Conservation (phyloP, 2,888 invertebrate genomes). For the Folsomia candida region DNA sequence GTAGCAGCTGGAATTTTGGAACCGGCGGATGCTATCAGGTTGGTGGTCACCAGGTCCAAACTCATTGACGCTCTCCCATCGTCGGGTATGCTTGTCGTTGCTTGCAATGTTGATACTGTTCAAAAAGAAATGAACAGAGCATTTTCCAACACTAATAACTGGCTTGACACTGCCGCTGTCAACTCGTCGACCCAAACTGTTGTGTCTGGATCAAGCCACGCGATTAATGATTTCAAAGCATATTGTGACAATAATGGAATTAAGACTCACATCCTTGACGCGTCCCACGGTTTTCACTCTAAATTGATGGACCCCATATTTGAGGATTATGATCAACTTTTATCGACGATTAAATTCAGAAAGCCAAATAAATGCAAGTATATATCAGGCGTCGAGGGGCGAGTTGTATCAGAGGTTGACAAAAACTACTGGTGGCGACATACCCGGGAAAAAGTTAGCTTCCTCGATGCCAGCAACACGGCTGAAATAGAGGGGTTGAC, state of each 20-base stretch:
- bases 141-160: not conserved
- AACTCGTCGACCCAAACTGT: conserved; percentile 22
- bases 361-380: not conserved
- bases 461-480: conserved; percentile 18
- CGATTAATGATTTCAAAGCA: not conserved
- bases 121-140: conserved; percentile 4
- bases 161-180: conserved; percentile 23
- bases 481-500: conserved; percentile 3
- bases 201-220: not conserved
- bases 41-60: conserved; percentile 22
- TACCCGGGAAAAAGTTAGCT: conserved; percentile 24
- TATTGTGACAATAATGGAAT: not conserved
- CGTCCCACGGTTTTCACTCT: not conserved
- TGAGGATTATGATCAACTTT: conserved; percentile 21
- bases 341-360: not conserved
- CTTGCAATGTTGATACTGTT: not conserved
- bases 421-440: conserved; percentile 28
- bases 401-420: not conserved
- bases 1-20: conserved; percentile 30
- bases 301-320: conserved; percentile 29
- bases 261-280: not conserved
- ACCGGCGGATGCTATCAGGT: conserved; percentile 27
- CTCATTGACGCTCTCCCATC: conserved; percentile 28
- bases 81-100: conserved; percentile 28
- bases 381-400: conserved; percentile 16